Conservation (phyloP, 1,140 invertebrate genomes). For the Sycobia sp. region DNA sequence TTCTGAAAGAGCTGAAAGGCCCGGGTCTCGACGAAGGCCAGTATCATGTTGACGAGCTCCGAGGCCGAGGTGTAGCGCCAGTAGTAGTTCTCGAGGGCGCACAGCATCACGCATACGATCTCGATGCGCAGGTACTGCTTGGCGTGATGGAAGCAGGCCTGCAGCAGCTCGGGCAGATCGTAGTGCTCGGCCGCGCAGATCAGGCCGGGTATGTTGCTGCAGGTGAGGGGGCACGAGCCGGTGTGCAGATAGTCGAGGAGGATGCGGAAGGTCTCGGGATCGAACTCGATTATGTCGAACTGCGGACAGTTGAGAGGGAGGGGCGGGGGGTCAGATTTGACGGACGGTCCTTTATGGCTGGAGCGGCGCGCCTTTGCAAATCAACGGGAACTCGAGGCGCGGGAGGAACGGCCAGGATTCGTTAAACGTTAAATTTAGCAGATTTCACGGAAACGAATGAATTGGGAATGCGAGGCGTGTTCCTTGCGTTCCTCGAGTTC, state of each 20-base stretch:
- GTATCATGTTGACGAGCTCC: slow-evolving; percentile 91
- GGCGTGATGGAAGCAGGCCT: slow-evolving; percentile 94
- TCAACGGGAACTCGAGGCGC: no score
- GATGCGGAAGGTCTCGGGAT: slow-evolving; percentile 89
- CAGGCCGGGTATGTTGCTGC: slow-evolving; percentile 88
- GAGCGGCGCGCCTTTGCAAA: no score
- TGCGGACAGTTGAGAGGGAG: slow-evolving; percentile 62
- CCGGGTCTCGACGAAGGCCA: slow-evolving; percentile 86
- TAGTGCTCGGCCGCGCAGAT: slow-evolving; percentile 95
- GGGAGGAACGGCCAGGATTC: no score
- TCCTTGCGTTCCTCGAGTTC: no score
- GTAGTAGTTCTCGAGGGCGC: slow-evolving; percentile 91
- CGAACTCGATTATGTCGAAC: slow-evolving; percentile 95
- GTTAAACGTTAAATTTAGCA: no score
- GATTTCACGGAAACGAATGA: no score
- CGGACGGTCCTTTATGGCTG: no score
- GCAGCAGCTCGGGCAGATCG: slow-evolving; percentile 87
- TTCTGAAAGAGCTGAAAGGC: slow-evolving; percentile 82
- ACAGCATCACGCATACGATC: slow-evolving; percentile 90
- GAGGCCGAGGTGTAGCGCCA: slow-evolving; percentile 94
- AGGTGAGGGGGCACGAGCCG: slow-evolving; percentile 88
- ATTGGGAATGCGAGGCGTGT: no score
- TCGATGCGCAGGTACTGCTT: slow-evolving; percentile 91
- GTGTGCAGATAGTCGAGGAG: slow-evolving; percentile 91
- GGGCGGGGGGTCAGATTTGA: no score